Conservation (phyloP, 2,113 vertebrate genomes). For the Rhynchomys soricoides region DNA sequence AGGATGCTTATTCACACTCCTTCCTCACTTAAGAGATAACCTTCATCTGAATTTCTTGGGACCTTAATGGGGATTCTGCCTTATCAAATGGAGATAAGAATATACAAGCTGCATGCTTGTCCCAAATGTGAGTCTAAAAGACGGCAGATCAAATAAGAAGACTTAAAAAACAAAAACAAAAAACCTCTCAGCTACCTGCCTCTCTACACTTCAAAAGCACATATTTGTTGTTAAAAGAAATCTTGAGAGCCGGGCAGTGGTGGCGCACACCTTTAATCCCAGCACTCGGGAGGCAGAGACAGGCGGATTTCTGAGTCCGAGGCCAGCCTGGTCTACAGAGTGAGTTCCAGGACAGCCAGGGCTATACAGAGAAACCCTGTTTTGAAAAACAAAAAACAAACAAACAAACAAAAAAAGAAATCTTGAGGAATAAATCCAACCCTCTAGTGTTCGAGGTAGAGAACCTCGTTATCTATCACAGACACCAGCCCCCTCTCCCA, state of each 20-base stretch:
- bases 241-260: too few species aligned
- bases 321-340: too few species aligned
- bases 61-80: too few species aligned
- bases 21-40: accelerated
- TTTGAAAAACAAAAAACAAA: too few species aligned
- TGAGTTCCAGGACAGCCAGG: too few species aligned
- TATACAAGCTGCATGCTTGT: neutral
- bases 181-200: neutral
- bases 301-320: too few species aligned
- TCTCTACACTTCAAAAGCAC: neutral
- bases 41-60: neutral
- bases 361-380: too few species aligned
- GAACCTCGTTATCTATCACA: neutral
- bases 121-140: neutral
- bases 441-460: neutral
- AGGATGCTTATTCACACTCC: neutral
- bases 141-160: neutral
- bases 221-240: neutral
- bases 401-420: too few species aligned
- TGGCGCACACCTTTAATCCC: too few species aligned
- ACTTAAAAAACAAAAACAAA: neutral
- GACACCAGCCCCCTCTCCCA: neutral
- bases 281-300: too few species aligned
- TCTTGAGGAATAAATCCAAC: neutral
- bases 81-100: neutral